Percentiles rank a stretch among this genome's conserved stretches.
Conservation (phyloP, 2,113 vertebrate genomes). For the Planiliza haematocheilus region DNA sequence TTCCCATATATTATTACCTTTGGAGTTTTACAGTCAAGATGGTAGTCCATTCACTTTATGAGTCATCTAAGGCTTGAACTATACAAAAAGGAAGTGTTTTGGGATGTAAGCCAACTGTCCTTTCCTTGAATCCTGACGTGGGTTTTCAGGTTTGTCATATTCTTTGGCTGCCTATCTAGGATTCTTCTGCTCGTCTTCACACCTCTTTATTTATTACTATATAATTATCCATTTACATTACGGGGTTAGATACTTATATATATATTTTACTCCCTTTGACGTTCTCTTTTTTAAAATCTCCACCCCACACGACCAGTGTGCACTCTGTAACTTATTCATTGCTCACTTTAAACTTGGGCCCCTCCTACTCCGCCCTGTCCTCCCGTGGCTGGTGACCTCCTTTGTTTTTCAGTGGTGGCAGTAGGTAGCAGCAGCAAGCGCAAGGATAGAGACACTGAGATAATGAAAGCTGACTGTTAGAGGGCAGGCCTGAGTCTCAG, state of each 20-base stretch:
- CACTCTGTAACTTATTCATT: neutral
- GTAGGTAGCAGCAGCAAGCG: constrained; percentile 11
- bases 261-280: neutral
- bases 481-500: constrained; percentile 25
- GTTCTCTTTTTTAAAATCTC: neutral
- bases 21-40: constrained; percentile 23
- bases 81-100: constrained; percentile 8
- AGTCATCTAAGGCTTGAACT: constrained; percentile 24
- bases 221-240: neutral
- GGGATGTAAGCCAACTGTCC: constrained; percentile 9
- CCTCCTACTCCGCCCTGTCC: neutral
- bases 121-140: constrained; percentile 11
- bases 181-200: neutral
- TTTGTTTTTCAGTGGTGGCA: constrained; percentile 39
- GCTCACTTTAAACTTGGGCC: constrained; percentile 6
- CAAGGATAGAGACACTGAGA: constrained; percentile 24
- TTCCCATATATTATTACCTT: constrained; percentile 23
- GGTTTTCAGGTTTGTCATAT: constrained; percentile 1
- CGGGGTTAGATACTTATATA: neutral
- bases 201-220: neutral
- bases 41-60: constrained; percentile 1
- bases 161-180: no score
- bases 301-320: neutral
- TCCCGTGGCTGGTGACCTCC: constrained; percentile 37
- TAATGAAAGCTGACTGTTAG: constrained; percentile 54